A percentile compares a stretch with the other conserved stretches of the same genome.
Evolutionary conservation across 1,140 invertebrate genomes (phyloP).

Genomic region (Drosophila takahashii): DNA sequence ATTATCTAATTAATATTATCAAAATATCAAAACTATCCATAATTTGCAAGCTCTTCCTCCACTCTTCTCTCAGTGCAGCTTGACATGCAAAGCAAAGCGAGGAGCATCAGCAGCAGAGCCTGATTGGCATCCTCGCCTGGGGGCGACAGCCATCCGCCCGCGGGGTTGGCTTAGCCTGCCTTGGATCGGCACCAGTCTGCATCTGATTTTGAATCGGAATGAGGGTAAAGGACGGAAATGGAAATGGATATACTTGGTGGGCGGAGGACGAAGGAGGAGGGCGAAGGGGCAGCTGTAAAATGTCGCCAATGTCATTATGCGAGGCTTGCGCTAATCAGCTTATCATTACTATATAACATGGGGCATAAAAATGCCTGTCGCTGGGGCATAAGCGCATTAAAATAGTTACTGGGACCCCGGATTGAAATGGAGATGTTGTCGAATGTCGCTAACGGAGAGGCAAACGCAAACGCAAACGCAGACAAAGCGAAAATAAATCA

Average conservation of each 20-base stretch:
- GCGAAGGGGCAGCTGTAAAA: slow-evolving; percentile 43
- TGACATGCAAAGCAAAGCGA: slow-evolving; percentile 32
- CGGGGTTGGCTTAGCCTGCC: slow-evolving; percentile 14
- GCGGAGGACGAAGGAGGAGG: neutral
- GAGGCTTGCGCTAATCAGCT: slow-evolving; percentile 74
- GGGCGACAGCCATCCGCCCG: slow-evolving; percentile 21
- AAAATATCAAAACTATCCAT: too few relatives aligned
- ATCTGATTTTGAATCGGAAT: slow-evolving; percentile 10
- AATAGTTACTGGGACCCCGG: slow-evolving; percentile 42
- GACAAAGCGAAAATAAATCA: slow-evolving; percentile 67
- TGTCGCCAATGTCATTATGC: slow-evolving; percentile 73
- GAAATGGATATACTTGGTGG: neutral
- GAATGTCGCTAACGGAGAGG: slow-evolving; percentile 3
- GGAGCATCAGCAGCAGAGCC: slow-evolving; percentile 15
- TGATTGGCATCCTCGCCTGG: slow-evolving; percentile 57
- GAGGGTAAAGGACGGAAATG: neutral
- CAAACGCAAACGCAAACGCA: neutral
- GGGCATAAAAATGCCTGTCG: slow-evolving; percentile 57
- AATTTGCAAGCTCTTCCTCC: neutral
- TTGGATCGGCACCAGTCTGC: slow-evolving; percentile 14
- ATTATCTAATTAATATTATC: too few relatives aligned
- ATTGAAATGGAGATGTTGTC: slow-evolving; percentile 19
- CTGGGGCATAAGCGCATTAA: slow-evolving; percentile 65
- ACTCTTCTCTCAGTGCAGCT: neutral
- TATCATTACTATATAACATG: slow-evolving; percentile 72